Base-by-base conservation (phyloP, 2,888 invertebrate species). In the Melanchra persicariae region DNA sequence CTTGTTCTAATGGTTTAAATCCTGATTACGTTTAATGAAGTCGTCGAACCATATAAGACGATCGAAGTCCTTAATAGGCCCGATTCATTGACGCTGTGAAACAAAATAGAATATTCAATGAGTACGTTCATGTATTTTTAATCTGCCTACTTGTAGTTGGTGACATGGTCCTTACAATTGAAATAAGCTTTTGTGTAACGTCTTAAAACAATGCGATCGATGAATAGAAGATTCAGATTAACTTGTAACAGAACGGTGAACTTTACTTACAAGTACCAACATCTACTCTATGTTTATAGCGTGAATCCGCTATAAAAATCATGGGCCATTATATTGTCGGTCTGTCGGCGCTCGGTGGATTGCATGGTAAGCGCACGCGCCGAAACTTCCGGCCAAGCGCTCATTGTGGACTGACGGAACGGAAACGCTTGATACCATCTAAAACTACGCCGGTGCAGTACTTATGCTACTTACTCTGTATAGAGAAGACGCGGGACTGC, bases 371-470 rank as follows among this genome's bases (percentile, higher is more conserved):
- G 89, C 91, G 93, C 95, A 93, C 94, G 94, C 93, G 94, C 93
- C 91, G 86, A 69, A 79, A 86, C 91, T 93, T 95, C 95, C 94
- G 94, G 87, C 80, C 79, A 79, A 82, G 82, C 62, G 87, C 87
- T 88, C 88, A 90, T 91, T 91, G 91, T 91, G 80, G 85, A 73
- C 78, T 78, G 81, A 77, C 79, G 82, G 79, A 81, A 91, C 93
- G 94, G 94, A 94, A 93, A 91, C 87, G 76, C 87, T 80, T 82
- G 93, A 93, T 94, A 91, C 87, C 84, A 93, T 94, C 93, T 89
- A 89, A 83, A 83, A 77, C 70, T 76, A 59, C 79, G 49, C 78
- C 79, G 76, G 82, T 84, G 82, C 82, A 79, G 77, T 84, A 86
- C 79, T 86, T 82, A 80, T 78, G 66, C 78, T 74, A 78, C 82